Evolutionary conservation across 2,113 vertebrate species (phyloP), one percentile per base, ranked within the genome.

Genomic region (Chrysochloris asiatica): DNA sequence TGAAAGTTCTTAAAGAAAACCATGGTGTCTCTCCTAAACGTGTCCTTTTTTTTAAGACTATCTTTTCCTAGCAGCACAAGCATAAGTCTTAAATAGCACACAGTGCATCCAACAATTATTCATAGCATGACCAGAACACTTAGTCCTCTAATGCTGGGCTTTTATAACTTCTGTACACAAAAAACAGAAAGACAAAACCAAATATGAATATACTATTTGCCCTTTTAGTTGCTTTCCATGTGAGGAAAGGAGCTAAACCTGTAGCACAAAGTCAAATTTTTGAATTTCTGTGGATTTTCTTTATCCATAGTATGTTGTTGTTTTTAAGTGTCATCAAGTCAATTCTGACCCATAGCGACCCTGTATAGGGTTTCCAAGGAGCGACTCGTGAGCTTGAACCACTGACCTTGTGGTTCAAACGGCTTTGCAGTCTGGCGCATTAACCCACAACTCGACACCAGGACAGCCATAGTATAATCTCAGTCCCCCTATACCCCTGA

Each of bases 161-260:
- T 88, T 85, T 67, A 56, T 77, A 84, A 86, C n/a, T 83, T 86
- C 43, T 80, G 17, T 79, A 83, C 14, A 48, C 28, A 78, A 56
- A 86, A 87, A 82, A 82, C 24, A 19, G 30, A 89, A n/a, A n/a
- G 47, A 95, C 67, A 91, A 67, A 92, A 82, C 69, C 30, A 81
- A 12, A 77, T 17, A 67, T 8, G 11, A 59, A 71, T 47, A 24
- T 8, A 79, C 52, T 52, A n/a, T 72, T 88, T 75, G 22, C 28
- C 4, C 82, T 72, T 83, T 83, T 47, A 17, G 36, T 59, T 72
- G 26, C 80, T 93, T 86, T 61, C n/a, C 16, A 22, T 13, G 24
- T 63, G 67, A 92, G 45, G 30, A 43, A 93, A 90, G 38, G 22
- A 82, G 47, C 87, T 85, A 56, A 79, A 90, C 87, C 38, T 24